Percentiles rank a stretch among this genome's conserved stretches.
Conservation (phyloP, 2,113 vertebrate species). For the Myotis lucifugus region DNA sequence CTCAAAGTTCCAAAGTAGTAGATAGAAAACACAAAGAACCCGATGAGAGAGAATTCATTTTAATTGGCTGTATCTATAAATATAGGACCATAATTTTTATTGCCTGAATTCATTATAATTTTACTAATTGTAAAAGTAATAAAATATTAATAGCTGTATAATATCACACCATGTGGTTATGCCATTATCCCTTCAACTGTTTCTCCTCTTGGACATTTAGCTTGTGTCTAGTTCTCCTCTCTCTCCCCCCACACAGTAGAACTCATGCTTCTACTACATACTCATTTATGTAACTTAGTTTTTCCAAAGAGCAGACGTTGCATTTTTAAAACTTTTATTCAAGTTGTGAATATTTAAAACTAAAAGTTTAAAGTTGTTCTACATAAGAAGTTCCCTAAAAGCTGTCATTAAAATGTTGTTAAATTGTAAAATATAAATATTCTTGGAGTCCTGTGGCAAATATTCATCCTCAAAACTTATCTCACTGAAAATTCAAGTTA, state of each 20-base stretch:
- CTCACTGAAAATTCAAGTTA: slow-evolving; percentile 21
- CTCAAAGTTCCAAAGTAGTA: neutral
- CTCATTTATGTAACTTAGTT: neutral
- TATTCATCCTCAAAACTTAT: slow-evolving; percentile 18
- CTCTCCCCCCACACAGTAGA: neutral
- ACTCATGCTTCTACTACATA: neutral
- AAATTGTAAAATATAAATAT: slow-evolving; percentile 41
- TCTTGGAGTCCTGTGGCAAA: neutral
- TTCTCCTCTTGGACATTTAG: neutral
- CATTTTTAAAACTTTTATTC: neutral
- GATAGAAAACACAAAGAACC: neutral
- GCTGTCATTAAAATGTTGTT: slow-evolving; percentile 9
- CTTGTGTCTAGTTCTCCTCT: neutral
- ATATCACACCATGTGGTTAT: too few species aligned
- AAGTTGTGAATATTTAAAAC: slow-evolving; percentile 32
- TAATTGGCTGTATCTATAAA: neutral
- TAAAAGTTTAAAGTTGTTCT: slow-evolving; percentile 28
- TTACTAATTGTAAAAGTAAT: neutral
- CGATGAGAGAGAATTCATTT: neutral
- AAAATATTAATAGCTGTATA: neutral
- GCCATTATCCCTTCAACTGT: neutral
- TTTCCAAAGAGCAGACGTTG: neutral
- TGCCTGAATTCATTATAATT: neutral
- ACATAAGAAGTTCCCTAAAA: neutral
- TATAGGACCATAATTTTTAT: neutral